Percentiles rank a stretch among this genome's conserved stretches.
phyloP scores from a whole-genome alignment of 2,888 invertebrate genomes.

The Mongoloraphidia duomilia region DNA sequence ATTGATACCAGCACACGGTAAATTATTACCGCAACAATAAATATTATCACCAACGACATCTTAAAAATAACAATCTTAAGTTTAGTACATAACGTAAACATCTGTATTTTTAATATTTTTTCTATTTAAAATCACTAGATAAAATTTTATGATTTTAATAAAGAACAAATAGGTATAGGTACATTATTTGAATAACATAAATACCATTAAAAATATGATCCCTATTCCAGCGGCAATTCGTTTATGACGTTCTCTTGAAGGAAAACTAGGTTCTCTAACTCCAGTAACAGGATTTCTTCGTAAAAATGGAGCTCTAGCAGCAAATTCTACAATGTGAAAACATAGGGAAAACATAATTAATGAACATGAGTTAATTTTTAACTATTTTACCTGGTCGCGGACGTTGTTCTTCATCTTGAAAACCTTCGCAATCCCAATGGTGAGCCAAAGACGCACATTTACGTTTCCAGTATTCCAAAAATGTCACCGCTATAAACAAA shows the following conservation, averaged over 20 bases:
- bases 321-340: conserved; percentile 26
- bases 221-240: no score
- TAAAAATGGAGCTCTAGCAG: conserved; percentile 32
- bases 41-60: conserved; percentile 37
- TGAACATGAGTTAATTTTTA: no score
- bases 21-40: conserved; percentile 39
- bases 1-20: conserved; percentile 38
- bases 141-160: no score
- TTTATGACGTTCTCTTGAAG: conserved; percentile 16
- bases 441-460: conserved; percentile 37
- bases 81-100: no score
- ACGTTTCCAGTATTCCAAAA: conserved; percentile 32
- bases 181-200: no score
- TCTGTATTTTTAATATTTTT: no score
- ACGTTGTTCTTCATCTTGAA: conserved; percentile 38
- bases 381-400: conserved; percentile 27
- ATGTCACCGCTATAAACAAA: no score
- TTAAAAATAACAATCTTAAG: conserved; percentile 23
- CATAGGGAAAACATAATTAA: no score
- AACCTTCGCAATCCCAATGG: conserved; percentile 40
- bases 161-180: no score
- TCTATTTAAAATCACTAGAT: no score
- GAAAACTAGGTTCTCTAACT: conserved; percentile 36
- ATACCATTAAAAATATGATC: no score
- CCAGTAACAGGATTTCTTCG: conserved; percentile 40